A percentile compares a stretch with the other conserved stretches of the same genome.
phyloP scores from a whole-genome alignment of 2,888 invertebrate genomes.

The Actias luna region DNA sequence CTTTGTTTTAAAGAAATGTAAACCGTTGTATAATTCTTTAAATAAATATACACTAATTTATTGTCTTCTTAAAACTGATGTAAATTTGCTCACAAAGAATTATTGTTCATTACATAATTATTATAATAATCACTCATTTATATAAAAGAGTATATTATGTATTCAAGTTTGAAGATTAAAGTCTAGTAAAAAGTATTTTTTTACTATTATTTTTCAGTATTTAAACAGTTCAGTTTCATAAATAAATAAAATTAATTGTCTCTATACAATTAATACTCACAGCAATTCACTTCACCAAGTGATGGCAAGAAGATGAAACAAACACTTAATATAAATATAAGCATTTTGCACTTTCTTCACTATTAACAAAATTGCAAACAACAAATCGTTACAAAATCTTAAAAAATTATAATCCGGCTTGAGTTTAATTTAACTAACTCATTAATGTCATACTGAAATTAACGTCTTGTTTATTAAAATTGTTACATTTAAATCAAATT shows the following conservation, averaged over 20 bases:
- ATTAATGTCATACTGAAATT: not conserved
- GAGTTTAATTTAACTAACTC: not conserved
- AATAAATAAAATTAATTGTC: not conserved
- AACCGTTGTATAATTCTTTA: too few species aligned
- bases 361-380: not conserved
- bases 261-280: slow-evolving; percentile 9
- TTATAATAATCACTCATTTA: too few species aligned
- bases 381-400: not conserved
- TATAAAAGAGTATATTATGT: too few species aligned
- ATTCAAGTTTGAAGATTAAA: not conserved
- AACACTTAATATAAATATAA: not conserved
- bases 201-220: not conserved
- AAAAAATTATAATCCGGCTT: not conserved
- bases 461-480: not conserved
- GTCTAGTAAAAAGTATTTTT: not conserved
- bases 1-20: not conserved
- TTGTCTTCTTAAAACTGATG: not conserved
- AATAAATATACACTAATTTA: not conserved
- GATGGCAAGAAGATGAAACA: not conserved
- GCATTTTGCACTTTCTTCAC: slow-evolving; percentile 10
- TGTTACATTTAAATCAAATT: not conserved
- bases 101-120: not conserved
- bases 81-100: not conserved
- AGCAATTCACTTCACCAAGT: not conserved
- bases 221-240: not conserved